phyloP scores from a whole-genome alignment of 2,113 vertebrate genomes.

The Asarcornis scutulata region DNA sequence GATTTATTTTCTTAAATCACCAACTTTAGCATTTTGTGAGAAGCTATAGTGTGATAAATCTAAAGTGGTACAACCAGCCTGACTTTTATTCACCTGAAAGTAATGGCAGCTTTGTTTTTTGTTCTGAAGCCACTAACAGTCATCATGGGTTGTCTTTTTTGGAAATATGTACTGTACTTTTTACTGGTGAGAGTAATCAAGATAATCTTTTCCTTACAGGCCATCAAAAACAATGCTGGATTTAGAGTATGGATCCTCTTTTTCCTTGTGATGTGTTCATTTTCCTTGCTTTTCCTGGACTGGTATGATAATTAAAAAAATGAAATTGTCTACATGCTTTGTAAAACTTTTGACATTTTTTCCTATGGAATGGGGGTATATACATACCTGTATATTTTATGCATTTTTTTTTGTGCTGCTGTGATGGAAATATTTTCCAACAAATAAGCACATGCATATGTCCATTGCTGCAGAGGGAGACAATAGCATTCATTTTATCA shows the following conservation, averaged over 20 bases:
- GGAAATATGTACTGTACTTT: not conserved
- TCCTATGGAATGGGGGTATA: not conserved
- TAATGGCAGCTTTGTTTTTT: not conserved
- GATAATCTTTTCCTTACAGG: slow-evolving; percentile 73
- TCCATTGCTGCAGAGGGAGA: not conserved
- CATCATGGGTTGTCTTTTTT: not conserved
- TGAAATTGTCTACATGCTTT: not conserved
- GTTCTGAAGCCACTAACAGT: not conserved
- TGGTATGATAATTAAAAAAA: slow-evolving; percentile 89
- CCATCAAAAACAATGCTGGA: slow-evolving; percentile 98
- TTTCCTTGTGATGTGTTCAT: slow-evolving; percentile 99
- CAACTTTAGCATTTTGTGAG: not conserved
- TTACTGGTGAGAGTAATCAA: not conserved
- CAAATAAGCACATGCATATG: not conserved
- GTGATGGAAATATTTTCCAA: not conserved
- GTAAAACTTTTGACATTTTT: not conserved
- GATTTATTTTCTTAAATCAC: not conserved
- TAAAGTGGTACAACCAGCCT: not conserved
- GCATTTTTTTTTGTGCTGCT: not conserved
- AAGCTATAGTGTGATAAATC: not conserved
- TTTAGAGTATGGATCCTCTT: slow-evolving; percentile 99
- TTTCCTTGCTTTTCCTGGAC: slow-evolving; percentile 96
- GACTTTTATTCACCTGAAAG: not conserved
- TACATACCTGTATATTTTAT: accelerated
- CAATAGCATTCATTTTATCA: not conserved